Conservation (phyloP, 1,140 invertebrate genomes). For the Magallana gigas region DNA sequence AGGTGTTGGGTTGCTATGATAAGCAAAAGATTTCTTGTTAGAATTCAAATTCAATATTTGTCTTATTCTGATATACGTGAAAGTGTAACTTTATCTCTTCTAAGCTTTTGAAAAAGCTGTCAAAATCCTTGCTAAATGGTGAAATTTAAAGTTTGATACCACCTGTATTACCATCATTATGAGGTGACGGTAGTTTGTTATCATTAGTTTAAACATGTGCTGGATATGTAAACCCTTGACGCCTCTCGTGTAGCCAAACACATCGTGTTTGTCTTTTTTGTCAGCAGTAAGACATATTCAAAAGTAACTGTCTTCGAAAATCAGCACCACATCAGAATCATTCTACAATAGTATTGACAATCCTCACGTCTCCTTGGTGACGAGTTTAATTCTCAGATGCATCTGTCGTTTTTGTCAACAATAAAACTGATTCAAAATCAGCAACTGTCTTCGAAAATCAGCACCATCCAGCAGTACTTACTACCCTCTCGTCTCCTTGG, state of each 20-base stretch:
- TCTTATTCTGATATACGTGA: slow-evolving; percentile 3
- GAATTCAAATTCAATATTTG: slow-evolving; percentile 8
- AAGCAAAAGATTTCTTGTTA: neutral
- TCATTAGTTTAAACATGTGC: neutral
- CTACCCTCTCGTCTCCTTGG: neutral
- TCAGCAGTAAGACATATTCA: too few species aligned
- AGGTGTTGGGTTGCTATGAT: neutral
- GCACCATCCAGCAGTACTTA: too few species aligned
- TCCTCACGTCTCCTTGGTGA: neutral
- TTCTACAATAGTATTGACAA: too few species aligned
- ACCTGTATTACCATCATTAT: slow-evolving; percentile 2
- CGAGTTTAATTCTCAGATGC: neutral
- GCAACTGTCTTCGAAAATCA: too few species aligned
- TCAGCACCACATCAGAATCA: too few species aligned
- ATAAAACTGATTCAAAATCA: too few species aligned
- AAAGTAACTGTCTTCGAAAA: too few species aligned
- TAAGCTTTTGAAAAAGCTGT: slow-evolving; percentile 5
- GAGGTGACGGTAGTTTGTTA: neutral
- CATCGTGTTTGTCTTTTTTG: neutral
- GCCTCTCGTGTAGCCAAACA: neutral
- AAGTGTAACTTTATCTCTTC: slow-evolving; percentile 12
- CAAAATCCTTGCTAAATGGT: slow-evolving; percentile 9
- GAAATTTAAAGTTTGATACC: slow-evolving; percentile 15
- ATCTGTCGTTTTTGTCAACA: neutral
- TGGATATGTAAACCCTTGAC: neutral